Evolutionary conservation across 2,113 vertebrate genomes (phyloP).

Genomic region (crab-eating macaque (Macaca fascicularis)): T2T-MFA8v1.1 NC_088394.1:48722001-48722500

Average conservation of each 20-base stretch:
- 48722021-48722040: accelerated
- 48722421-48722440: not conserved
- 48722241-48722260: not conserved
- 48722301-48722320: not conserved
- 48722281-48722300: not conserved
- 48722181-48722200: not conserved
- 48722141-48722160: not conserved
- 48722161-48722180: not conserved
- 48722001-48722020: not conserved
- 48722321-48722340: not conserved
- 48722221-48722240: not conserved
- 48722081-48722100: not conserved
- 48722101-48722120: not conserved
- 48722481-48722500: not conserved
- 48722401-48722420: not conserved
- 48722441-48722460: not conserved
- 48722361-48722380: not conserved
- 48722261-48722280: not conserved
- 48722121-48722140: not conserved
- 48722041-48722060: not conserved
- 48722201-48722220: not conserved
- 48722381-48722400: not conserved
- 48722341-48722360: not conserved
- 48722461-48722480: not conserved
- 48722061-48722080: not conserved